phyloP scores from a whole-genome alignment of 1,140 invertebrate species.

The Eupristina koningsbergeri region DNA sequence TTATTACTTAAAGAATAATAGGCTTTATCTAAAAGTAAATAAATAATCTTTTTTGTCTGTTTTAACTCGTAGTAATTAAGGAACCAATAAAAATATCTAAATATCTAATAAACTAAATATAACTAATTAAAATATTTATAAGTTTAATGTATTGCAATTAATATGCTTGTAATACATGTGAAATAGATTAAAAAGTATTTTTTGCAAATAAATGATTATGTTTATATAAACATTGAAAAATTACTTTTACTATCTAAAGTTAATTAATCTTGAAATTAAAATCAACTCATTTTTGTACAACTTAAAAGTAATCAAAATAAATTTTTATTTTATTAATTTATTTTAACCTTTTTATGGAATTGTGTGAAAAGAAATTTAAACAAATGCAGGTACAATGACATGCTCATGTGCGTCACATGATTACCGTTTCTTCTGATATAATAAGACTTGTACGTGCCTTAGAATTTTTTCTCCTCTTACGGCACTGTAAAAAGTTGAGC shows the following conservation, averaged over 20 bases:
- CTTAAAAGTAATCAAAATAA: not conserved
- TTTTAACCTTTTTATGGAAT: not conserved
- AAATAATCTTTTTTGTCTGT: not conserved
- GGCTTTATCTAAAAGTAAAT: not conserved
- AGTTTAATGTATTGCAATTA: not conserved
- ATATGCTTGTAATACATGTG: too few relatives aligned
- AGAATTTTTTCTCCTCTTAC: not conserved
- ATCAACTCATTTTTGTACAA: not conserved
- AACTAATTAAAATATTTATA: not conserved
- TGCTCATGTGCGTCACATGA: conserved; percentile 25
- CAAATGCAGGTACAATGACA: conserved; percentile 38
- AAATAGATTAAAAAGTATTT: too few relatives aligned
- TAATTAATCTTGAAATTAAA: too few relatives aligned
- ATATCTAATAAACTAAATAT: not conserved
- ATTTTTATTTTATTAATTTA: not conserved
- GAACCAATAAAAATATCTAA: not conserved
- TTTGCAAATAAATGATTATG: too few relatives aligned
- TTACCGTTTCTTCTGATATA: conserved; percentile 43
- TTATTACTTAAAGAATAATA: not conserved
- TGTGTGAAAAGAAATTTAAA: conserved; percentile 6
- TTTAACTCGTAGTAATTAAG: not conserved
- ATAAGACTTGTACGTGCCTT: not conserved
- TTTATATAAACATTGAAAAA: too few relatives aligned
- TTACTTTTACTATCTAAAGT: too few relatives aligned
- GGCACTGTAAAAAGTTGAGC: not conserved